Conservation (phyloP, 2,113 vertebrate species). For the Aptenodytes forsteri region DNA sequence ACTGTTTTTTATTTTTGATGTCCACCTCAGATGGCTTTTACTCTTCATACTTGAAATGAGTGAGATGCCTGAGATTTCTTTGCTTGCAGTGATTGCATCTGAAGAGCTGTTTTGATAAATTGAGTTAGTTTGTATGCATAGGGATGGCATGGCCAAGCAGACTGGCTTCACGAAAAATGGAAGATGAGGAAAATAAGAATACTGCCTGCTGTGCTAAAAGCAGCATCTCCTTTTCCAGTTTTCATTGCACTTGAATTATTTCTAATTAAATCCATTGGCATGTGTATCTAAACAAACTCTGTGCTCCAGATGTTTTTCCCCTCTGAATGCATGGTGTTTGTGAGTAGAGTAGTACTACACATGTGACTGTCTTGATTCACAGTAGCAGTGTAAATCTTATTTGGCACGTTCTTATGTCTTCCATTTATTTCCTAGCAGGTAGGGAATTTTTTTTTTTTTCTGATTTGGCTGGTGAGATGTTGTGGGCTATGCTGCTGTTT, state of each 20-base stretch:
- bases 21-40: neutral
- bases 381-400: neutral
- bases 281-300: neutral
- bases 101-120: neutral
- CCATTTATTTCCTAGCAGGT: neutral
- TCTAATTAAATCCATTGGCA: neutral
- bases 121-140: rapidly evolving
- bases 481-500: neutral
- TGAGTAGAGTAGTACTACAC: neutral
- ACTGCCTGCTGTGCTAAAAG: neutral
- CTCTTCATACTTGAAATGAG: neutral
- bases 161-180: neutral
- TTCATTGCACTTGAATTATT: neutral
- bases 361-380: neutral
- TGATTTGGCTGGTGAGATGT: neutral
- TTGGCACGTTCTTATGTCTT: neutral
- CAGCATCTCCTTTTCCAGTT: neutral
- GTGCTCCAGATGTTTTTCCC: neutral
- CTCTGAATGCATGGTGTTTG: no score
- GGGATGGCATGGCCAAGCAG: neutral
- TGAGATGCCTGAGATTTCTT: neutral
- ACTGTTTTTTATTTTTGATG: neutral
- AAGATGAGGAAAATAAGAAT: neutral
- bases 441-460: neutral
- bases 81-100: neutral